Evolutionary conservation across 2,888 invertebrate species (phyloP), one percentile per base, ranked within the genome.

Genomic region (Orthonychiurus folsomi): DNA sequence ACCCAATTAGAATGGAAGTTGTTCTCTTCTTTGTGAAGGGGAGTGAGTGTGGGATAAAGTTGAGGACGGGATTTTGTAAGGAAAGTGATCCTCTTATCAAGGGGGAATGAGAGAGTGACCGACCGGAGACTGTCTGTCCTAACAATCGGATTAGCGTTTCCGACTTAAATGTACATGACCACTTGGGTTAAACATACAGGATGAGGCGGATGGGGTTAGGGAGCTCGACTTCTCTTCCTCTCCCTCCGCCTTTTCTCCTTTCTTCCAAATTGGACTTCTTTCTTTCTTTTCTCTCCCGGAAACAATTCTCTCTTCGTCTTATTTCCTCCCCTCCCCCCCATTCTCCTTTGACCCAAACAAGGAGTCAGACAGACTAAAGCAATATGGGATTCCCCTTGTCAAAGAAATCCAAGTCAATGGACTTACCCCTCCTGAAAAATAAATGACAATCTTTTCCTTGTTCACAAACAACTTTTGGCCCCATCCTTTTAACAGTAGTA

Each of bases 61-160:
- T n/a, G n/a, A n/a, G n/a, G n/a, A n/a, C n/a, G n/a, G n/a, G n/a
- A n/a, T n/a, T n/a, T n/a, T n/a, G n/a, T n/a, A n/a, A n/a, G n/a
- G n/a, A n/a, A n/a, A n/a, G n/a, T n/a, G n/a, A n/a, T 37, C 15
- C 37, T 5, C 37, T 37, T 37, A 15, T 9, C 9, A 37, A 37
- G 37, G 15, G 15, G 15, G 37, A 37, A 37, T 9, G 37, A 37
- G 15, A 37, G 37, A 37, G 15, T 9, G 37, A 37, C 37, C 5
- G 37, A 37, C 37, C 37, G 37, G 37, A 37, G 37, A 37, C 37
- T 37, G 37, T 37, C 37, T 37, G 15, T 37, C 37, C 37, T 37
- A 37, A 37, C 37, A 37, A 37, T 37, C 37, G 37, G 37, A 37
- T 37, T 37, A 37, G 37, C 37, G 37, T 37, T 37, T 37, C 37